These are phyloP conservation scores for Leucophenga montana DNA, from an alignment of 2,888 invertebrate species.

Conservation along the genomic window DNA sequence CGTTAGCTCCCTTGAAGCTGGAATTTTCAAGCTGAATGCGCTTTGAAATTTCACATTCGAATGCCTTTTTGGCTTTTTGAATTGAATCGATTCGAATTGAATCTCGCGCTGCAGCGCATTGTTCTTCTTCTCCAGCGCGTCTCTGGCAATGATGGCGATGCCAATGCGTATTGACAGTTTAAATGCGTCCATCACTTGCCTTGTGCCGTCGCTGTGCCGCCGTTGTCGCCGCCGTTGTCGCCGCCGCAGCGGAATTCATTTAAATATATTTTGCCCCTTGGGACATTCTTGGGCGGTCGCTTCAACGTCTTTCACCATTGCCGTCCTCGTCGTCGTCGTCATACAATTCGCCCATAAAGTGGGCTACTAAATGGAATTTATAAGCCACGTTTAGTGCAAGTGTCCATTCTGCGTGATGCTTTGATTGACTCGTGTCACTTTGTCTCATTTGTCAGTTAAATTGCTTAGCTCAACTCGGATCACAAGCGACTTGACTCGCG, in stretches of 20 bases:
- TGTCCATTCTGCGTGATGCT: constrained; percentile 44
- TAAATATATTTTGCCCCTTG: constrained; percentile 64
- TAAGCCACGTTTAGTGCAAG: constrained; percentile 46
- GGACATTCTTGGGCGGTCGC: constrained; percentile 32
- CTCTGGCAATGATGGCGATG: constrained; percentile 42
- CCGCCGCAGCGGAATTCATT: constrained; percentile 59
- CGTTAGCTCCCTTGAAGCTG: neutral
- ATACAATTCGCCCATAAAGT: neutral
- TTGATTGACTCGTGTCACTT: constrained; percentile 72
- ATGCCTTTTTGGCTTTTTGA: constrained; percentile 33
- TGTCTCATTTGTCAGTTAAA: constrained; percentile 70
- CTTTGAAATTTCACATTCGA: constrained; percentile 38
- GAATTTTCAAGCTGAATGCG: constrained; percentile 43
- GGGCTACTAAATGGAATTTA: constrained; percentile 55
- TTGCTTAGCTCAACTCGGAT: constrained; percentile 27
- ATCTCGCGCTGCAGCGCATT: constrained; percentile 11
- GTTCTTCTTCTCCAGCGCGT: constrained; percentile 12
- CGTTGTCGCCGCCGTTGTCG: too few relatives aligned
- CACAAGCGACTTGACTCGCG: neutral
- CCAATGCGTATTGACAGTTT: constrained; percentile 69
- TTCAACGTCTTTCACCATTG: neutral
- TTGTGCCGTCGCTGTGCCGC: constrained; percentile 7
- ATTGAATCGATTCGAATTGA: constrained; percentile 38
- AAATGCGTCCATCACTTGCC: constrained; percentile 69
- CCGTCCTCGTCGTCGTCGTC: neutral